A percentile compares a stretch with the other conserved stretches of the same genome.
These are phyloP conservation scores for Hylomyscus alleni DNA, from an alignment of 2,797 vertebrate species.

Conservation along the genomic window DNA sequence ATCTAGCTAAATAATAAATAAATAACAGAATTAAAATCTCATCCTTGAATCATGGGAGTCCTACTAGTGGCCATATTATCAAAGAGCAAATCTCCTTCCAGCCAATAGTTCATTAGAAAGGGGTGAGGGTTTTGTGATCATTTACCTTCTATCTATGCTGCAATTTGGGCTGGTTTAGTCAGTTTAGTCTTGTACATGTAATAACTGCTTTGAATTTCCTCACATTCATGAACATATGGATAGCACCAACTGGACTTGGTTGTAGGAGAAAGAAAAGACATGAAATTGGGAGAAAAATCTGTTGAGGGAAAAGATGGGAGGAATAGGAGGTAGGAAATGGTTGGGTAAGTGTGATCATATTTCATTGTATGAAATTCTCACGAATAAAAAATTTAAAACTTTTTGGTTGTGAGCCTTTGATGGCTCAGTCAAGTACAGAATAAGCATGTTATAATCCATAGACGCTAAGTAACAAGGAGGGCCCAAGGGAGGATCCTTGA, in stretches of 20 bases:
- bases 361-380: not conserved
- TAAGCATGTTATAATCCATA: not conserved
- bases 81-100: not conserved
- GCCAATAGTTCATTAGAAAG: not conserved
- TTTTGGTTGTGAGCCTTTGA: not conserved
- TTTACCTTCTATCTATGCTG: not conserved
- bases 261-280: not conserved
- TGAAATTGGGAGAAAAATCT: not conserved
- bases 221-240: not conserved
- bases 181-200: not conserved
- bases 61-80: not conserved
- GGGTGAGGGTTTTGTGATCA: not conserved
- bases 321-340: not conserved
- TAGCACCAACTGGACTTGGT: not conserved
- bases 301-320: not conserved
- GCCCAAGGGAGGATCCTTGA: not conserved
- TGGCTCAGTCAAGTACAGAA: not conserved
- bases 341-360: not conserved
- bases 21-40: slow-evolving; percentile 24
- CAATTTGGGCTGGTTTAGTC: not conserved
- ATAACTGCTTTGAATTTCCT: not conserved
- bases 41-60: not conserved
- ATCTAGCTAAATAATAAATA: slow-evolving; percentile 51
- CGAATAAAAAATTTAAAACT: not conserved
- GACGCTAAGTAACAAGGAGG: not conserved